Evolutionary conservation across 2,888 invertebrate genomes (phyloP).

Genomic region (Aleiodes leptofemur): DNA sequence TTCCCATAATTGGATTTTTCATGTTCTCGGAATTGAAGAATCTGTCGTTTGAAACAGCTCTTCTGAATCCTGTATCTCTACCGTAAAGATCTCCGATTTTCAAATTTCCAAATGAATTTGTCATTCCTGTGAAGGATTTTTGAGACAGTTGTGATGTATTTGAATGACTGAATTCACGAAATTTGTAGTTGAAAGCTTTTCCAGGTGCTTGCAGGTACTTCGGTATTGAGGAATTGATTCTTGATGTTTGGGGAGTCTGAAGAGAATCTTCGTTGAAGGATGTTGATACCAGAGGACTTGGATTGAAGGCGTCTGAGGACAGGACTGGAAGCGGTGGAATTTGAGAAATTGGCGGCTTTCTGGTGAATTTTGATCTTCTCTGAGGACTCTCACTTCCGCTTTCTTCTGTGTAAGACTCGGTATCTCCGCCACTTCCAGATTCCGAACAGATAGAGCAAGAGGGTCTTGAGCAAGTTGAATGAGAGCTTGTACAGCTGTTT

Average conservation of each 20-base stretch:
- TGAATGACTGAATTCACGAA: constrained; percentile 41
- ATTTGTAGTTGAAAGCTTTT: constrained; percentile 54
- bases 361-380: constrained; percentile 71
- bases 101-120: constrained; percentile 14
- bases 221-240: constrained; percentile 48
- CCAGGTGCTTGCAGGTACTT: neutral
- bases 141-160: constrained; percentile 38
- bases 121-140: constrained; percentile 28
- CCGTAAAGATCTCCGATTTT: neutral
- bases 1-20: neutral
- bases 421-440: constrained; percentile 73
- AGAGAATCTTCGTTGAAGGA: constrained; percentile 58
- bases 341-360: constrained; percentile 72
- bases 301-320: constrained; percentile 58
- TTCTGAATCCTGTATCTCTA: neutral
- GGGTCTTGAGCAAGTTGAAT: constrained; percentile 84
- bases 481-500: constrained; percentile 72
- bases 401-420: constrained; percentile 72
- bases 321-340: constrained; percentile 68
- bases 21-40: neutral
- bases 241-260: neutral
- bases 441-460: constrained; percentile 82
- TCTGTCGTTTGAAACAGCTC: constrained; percentile 43
- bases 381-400: constrained; percentile 67
- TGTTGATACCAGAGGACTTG: constrained; percentile 57